These are phyloP conservation scores for Gymnobelideus leadbeateri DNA, from an alignment of 2,113 vertebrate species.

Conservation along the genomic window DNA sequence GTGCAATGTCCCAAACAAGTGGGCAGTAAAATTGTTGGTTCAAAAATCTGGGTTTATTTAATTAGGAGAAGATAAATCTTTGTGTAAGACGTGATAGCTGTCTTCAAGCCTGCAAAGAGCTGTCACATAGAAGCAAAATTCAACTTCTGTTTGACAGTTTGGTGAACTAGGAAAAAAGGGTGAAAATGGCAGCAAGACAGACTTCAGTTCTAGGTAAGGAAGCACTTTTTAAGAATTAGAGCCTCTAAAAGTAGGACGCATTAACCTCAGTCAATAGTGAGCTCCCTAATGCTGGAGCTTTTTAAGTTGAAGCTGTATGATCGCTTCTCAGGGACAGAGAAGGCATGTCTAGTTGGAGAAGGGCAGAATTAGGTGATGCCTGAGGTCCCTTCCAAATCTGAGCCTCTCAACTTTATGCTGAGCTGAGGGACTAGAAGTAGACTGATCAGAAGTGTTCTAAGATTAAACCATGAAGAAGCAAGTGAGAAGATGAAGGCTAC, in stretches of 20 bases:
- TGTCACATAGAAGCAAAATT: neutral
- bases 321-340: neutral
- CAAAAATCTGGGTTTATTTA: neutral
- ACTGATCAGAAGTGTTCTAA: neutral
- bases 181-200: neutral
- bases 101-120: neutral
- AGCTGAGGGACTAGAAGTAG: neutral
- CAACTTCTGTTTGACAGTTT: neutral
- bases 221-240: neutral
- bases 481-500: neutral
- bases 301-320: neutral
- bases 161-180: neutral
- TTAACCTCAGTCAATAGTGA: neutral
- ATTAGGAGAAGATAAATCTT: neutral
- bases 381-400: neutral
- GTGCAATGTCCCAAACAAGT: neutral
- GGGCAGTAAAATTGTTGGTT: neutral
- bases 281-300: neutral
- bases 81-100: neutral
- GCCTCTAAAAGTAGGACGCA: neutral
- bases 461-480: neutral
- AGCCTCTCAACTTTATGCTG: neutral
- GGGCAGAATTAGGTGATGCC: neutral
- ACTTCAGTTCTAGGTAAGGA: neutral
- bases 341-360: neutral